Percentiles rank a stretch among this genome's conserved stretches.
These are phyloP conservation scores for Embiotoca jacksoni DNA, from an alignment of 2,113 vertebrate genomes.

Conservation along the genomic window DNA sequence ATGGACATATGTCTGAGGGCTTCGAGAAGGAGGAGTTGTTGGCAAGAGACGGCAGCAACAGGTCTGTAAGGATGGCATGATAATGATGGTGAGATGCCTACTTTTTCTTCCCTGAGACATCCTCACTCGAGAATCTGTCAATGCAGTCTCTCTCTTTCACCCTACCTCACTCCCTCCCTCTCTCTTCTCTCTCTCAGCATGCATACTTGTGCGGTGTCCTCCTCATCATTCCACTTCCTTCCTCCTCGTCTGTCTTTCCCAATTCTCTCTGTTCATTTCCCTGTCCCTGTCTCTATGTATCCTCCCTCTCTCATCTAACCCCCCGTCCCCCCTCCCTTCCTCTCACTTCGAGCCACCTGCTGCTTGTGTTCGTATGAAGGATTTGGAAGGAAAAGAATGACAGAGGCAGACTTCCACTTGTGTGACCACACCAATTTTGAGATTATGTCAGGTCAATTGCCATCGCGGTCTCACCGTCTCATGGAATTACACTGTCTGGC, in stretches of 20 bases:
- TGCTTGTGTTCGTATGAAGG: slow-evolving; percentile 62
- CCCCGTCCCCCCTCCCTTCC: slow-evolving; percentile 1
- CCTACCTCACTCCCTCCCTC: slow-evolving; percentile 55
- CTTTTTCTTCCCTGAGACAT: slow-evolving; percentile 45
- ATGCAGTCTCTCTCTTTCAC: slow-evolving; percentile 63
- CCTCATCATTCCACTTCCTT: slow-evolving; percentile 53
- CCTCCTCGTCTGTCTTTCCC: slow-evolving; percentile 49
- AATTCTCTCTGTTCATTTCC: slow-evolving; percentile 47
- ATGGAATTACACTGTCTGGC: slow-evolving; percentile 61
- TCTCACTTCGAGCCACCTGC: slow-evolving; percentile 72
- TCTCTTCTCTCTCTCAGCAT: slow-evolving; percentile 48
- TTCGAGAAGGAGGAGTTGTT: slow-evolving; percentile 56
- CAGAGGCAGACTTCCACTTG: slow-evolving; percentile 48
- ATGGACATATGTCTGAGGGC: slow-evolving; percentile 47
- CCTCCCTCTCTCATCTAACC: slow-evolving; percentile 26
- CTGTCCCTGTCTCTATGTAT: slow-evolving; percentile 25
- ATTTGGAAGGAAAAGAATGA: slow-evolving; percentile 42
- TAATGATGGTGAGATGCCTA: slow-evolving; percentile 79
- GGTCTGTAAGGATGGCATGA: slow-evolving; percentile 76
- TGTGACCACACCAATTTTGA: slow-evolving; percentile 51
- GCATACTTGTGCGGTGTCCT: slow-evolving; percentile 70
- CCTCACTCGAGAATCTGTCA: slow-evolving; percentile 61
- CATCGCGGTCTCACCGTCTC: slow-evolving; percentile 29
- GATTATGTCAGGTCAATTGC: slow-evolving; percentile 45
- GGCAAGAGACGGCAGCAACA: slow-evolving; percentile 79